A percentile compares a stretch with the other conserved stretches of the same genome.
Conservation (phyloP, 2,888 invertebrate species). For the Pachliopta kotzebuea region DNA sequence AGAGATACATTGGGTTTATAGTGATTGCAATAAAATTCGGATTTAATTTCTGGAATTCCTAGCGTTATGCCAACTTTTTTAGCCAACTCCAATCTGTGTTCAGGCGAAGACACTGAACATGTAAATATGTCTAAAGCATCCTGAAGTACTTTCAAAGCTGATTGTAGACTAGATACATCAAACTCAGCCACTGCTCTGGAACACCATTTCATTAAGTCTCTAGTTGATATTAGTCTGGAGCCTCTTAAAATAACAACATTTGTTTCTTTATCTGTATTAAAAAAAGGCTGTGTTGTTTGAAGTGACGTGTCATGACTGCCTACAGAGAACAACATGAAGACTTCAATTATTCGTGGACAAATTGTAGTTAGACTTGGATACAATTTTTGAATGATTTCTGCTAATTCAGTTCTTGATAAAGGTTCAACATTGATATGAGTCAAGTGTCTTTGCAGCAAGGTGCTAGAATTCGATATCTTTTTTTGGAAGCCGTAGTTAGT, state of each 20-base stretch:
- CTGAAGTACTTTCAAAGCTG: conserved; percentile 87
- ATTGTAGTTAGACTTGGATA: conserved; percentile 88
- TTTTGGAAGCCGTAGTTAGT: conserved; percentile 82
- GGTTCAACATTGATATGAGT: conserved; percentile 91
- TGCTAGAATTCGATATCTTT: conserved; percentile 82
- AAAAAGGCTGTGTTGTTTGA: conserved; percentile 55
- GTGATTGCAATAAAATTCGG: conserved; percentile 88
- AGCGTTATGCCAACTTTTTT: conserved; percentile 88
- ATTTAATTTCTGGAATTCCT: conserved; percentile 90
- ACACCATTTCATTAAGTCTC: conserved; percentile 97
- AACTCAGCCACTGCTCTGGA: conserved; percentile 87
- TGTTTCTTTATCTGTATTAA: conserved; percentile 41
- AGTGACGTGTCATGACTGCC: conserved; percentile 81
- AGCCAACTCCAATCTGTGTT: conserved; percentile 84
- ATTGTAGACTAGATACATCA: conserved; percentile 85
- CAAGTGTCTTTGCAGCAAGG: conserved; percentile 90
- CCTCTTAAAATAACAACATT: conserved; percentile 59
- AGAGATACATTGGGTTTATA: conserved; percentile 89
- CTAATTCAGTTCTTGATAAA: conserved; percentile 86
- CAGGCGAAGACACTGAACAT: conserved; percentile 85
- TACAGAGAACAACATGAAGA: conserved; percentile 89
- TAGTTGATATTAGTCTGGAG: conserved; percentile 86
- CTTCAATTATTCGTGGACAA: conserved; percentile 88
- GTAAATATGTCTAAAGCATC: conserved; percentile 96
- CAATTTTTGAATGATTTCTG: conserved; percentile 84